phyloP scores from a whole-genome alignment of 2,888 invertebrate species.

The Euproctis similis region DNA sequence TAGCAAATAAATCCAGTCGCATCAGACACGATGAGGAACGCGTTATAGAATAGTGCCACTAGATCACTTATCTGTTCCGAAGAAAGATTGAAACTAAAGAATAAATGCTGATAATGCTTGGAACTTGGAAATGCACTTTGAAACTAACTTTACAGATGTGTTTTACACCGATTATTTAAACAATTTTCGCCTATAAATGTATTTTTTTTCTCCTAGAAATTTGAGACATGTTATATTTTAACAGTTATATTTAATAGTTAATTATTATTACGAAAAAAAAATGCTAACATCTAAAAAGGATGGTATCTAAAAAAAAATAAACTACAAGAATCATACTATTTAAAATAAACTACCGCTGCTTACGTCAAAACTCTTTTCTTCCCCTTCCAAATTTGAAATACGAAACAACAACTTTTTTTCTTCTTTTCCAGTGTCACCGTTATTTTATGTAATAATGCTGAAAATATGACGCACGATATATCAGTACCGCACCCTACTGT shows the following conservation, averaged over 20 bases:
- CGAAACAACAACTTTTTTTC: conserved; percentile 17
- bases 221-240: too few species aligned
- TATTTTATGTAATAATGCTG: conserved; percentile 33
- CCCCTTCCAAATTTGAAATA: conserved; percentile 15
- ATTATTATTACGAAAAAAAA: too few species aligned
- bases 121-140: conserved; percentile 31
- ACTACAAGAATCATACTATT: background rate
- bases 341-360: conserved; percentile 8
- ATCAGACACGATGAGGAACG: too few species aligned
- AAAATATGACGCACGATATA: conserved; percentile 37
- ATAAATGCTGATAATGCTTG: conserved; percentile 34
- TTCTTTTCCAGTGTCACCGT: conserved; percentile 36
- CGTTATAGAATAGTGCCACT: conserved; percentile 16
- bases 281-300: too few species aligned
- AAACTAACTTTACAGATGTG: conserved; percentile 23
- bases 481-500: conserved; percentile 33
- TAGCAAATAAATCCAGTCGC: too few species aligned
- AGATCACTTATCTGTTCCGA: conserved; percentile 29
- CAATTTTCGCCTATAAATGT: background rate
- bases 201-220: too few species aligned
- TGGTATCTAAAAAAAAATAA: too few species aligned
- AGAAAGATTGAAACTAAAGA: conserved; percentile 31
- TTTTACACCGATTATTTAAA: conserved; percentile 7
- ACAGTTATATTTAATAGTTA: too few species aligned
- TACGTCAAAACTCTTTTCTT: conserved; percentile 10